Base-by-base conservation (phyloP, 35 echinoderm and acorn worm species). In the Ptychodera flava region DNA sequence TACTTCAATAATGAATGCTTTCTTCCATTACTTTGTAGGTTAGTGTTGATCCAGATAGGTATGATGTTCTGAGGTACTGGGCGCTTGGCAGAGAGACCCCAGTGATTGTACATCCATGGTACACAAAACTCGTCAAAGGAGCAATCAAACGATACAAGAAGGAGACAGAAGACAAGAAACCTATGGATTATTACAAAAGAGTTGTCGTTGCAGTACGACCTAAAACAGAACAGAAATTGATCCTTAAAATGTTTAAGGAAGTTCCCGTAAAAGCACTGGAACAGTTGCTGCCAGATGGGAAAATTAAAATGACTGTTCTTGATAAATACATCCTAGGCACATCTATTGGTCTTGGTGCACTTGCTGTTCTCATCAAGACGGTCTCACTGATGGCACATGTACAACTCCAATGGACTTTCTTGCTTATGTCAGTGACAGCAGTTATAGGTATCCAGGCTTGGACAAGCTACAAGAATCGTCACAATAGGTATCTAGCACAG, bases 161-260 rank as follows among this genome's bases (percentile, higher is more conserved):
- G 84, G 35, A 77, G 31, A 90, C 37, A 84, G 86, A 90, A 29
- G 92, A 92, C 34, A 87, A 93, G 27, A 64, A 64, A 64, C 92
- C 96, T 22, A 81, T 89, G 29, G 85, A 92, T 79, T 94, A 89
- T 78, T 99, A 88, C 91, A 99, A 92, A 79, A 76, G 96, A 30
- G 90, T 99, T 0, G 93, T 99, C 30, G 92, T 99, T 34, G 96
- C 96, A 1, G 96, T 99, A 16, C 87, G 93, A 77, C 88, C 96
- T 22, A 99, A 94, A 80, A 93, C 90, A 30, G 78, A 94, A 31
- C 85, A 91, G 29, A 99, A 94, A 81, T 90, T 99, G 1, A 80
- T 93, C 16, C 85, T 99, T 15, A 99, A 99, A 84, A 99, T 99
- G 96, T 99, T 99, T 81, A 99, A 99, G 89, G 96, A 99, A 78